Percentiles rank a stretch among this genome's conserved stretches.
Evolutionary conservation across 2,888 invertebrate species (phyloP).

Genomic region (Himalopsyche japonica): DNA sequence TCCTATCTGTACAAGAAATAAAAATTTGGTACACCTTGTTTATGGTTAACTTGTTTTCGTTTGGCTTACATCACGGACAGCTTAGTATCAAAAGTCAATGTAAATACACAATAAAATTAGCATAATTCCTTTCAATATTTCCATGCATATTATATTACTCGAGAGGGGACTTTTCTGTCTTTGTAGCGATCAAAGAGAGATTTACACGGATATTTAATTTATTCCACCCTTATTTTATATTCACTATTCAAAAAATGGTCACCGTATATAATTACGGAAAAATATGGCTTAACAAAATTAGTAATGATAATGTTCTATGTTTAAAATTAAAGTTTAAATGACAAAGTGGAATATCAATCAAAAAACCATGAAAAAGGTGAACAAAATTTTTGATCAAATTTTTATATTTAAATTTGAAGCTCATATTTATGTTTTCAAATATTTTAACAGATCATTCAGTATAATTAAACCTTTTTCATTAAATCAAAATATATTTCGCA

Average conservation of each 20-base stretch:
- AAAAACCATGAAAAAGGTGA: too few relatives aligned
- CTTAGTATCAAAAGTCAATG: conserved; percentile 21
- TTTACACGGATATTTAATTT: conserved; percentile 31
- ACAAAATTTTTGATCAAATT: too few relatives aligned
- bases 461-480: too few relatives aligned
- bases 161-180: conserved; percentile 15
- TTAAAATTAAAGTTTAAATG: too few relatives aligned
- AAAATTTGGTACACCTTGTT: neutral
- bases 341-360: too few relatives aligned
- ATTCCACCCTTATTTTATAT: conserved; percentile 16
- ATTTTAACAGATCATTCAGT: too few relatives aligned
- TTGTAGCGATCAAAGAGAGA: conserved; percentile 18
- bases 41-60: neutral
- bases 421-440: too few relatives aligned
- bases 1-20: too few relatives aligned
- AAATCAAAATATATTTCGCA: too few relatives aligned
- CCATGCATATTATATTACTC: conserved; percentile 28
- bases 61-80: neutral
- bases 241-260: neutral
- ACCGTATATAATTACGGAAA: neutral
- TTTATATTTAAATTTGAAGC: too few relatives aligned
- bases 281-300: too few relatives aligned
- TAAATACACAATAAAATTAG: conserved; percentile 26
- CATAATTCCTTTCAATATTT: conserved; percentile 35
- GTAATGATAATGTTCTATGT: too few relatives aligned